Base-by-base conservation (phyloP, 1,140 invertebrate genomes). In the Branchinecta lynchi region DNA sequence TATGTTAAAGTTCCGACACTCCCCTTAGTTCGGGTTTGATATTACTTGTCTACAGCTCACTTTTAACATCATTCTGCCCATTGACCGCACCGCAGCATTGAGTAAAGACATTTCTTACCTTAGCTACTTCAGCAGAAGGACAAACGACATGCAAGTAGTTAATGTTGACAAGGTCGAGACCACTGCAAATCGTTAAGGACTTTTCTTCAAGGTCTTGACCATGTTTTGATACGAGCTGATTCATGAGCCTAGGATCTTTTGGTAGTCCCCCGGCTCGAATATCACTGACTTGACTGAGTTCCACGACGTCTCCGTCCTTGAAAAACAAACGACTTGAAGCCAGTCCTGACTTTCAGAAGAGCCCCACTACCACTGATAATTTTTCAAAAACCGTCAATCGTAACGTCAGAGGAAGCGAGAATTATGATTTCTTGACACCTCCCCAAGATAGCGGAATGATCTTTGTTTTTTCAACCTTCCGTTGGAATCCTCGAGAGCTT, bases 111-210 rank as follows among this genome's bases (percentile, higher is more conserved):
- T 12, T 65, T 44, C 72, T 75, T 81, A 96, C 93, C 87, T 93
- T 94, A 66, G 96, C 94, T 43, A 88, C 93, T 71, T 87, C 89
- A 32, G 87, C 84, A 82, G 95, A 90, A 32, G 90, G 87, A 77
- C 93, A 97, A 46, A 99, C 89, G 73, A 99, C 87, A 80, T 97
- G 93, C 74, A 95, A 93, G 79, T 96, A 96, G 81, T 92, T 96
- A 78, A 99, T 95, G 80, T 97, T 98, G 75, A 99, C 98, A 78
- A 99, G 93, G 82, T 99, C 96, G 20, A 92, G 90, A n/a, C 96
- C 96, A 77, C 92, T 95, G 79, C 96, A 98, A 74, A 99, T 93
- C 66, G 94, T 97, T n/a, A 99, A 80, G 66, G 93, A 96, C 77
- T 93, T 89, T 66, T 96, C 92, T 76, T 99, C 96, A 60, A 98